Base-by-base conservation (phyloP, 2,888 invertebrate genomes). In the Epinotia brunnichana region DNA sequence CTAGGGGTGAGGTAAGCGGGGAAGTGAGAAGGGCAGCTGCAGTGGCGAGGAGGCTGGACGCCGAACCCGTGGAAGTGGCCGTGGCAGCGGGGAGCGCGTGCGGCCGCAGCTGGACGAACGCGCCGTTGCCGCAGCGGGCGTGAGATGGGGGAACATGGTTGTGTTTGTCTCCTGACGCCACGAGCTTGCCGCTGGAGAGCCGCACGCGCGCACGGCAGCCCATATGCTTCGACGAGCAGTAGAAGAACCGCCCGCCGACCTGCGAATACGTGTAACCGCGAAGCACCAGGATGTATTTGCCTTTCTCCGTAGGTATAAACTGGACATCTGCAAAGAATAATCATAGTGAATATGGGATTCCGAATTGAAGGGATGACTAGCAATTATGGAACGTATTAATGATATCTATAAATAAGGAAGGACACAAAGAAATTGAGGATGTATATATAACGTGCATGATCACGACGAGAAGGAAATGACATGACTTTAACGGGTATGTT, bases 291-390 rank as follows among this genome's bases (percentile, higher is more conserved):
- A 93, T 92, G 78, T 91, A 90, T 76, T 92, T 92, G 17, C 93
- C 93, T 75, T 91, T 92, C 80, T 92, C 92, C 81, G 93, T 93
- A n/a, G 92, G 93, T 74, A 93, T 92, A 78, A 93, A 93, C 85
- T 91, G 92, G 74, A 92, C 87, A 83, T 90, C 92, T 92, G 91
- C 73, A 92, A 91, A 74, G 78, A 39, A 74, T 35, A 1, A 67
- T 13, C 21, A 66, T 54, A 48, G 19, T 44, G 21, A 62, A 70
- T 21, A 48, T 17, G 29, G 13, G 10, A 39, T 59, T 41, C 11
- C 15, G n/a, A 11, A 3, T 35, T n/a, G n/a, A n/a, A n/a, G 35
- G 9, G 35, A 24, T 2, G 51, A 51, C 41, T 51, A 17, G 15
- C 3, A 51, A n/a, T 51, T 3, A 41, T 0, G 13, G 9, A 35